These are phyloP conservation scores for Tenthredo notha DNA, from an alignment of 2,888 invertebrate species.

Conservation along the genomic window DNA sequence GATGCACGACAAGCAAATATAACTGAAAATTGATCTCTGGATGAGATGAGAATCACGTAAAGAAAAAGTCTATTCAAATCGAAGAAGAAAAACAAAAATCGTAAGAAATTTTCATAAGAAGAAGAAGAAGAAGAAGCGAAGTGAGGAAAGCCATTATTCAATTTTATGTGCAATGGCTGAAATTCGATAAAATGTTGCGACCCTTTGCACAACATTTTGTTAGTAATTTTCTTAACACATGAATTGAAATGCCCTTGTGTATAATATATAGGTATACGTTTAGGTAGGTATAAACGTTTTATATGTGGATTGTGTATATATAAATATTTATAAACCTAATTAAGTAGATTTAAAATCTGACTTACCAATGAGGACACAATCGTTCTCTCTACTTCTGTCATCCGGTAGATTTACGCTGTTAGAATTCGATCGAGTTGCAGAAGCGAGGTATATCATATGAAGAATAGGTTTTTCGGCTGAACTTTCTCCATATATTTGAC, in stretches of 20 bases:
- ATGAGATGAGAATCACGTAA: neutral
- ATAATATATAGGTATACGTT: neutral
- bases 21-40: neutral
- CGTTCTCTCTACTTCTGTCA: conserved; percentile 59
- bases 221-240: neutral
- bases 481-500: conserved; percentile 74
- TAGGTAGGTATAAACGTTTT: neutral
- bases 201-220: neutral
- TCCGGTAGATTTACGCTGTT: conserved; percentile 57
- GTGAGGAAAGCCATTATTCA: neutral
- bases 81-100: no score
- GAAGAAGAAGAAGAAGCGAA: neutral
- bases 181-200: neutral
- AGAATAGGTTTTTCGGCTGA: conserved; percentile 66
- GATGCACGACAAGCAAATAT: neutral
- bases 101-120: neutral
- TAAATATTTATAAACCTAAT: conserved; percentile 42
- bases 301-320: neutral
- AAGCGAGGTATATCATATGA: conserved; percentile 72
- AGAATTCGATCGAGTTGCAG: conserved; percentile 58
- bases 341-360: conserved; percentile 30
- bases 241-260: neutral
- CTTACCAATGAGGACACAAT: conserved; percentile 74
- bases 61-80: neutral
- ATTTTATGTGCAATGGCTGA: neutral